These are phyloP conservation scores for Chrysocyon brachyurus DNA, from an alignment of 2,797 vertebrate species.

Conservation along the genomic window DNA sequence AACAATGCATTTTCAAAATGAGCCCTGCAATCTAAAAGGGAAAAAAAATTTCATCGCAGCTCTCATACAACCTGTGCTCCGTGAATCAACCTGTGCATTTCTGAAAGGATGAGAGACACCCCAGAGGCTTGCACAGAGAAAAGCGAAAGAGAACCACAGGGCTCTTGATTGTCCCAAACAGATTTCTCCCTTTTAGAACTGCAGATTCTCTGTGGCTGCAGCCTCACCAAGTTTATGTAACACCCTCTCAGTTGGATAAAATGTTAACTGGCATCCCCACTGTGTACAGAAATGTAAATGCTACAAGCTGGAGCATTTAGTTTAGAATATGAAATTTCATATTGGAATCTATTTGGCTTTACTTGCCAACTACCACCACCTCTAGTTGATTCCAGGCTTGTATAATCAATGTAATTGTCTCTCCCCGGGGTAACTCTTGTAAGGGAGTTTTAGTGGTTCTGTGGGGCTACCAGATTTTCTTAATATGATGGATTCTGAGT, in stretches of 20 bases:
- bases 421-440: not conserved
- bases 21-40: conserved; percentile 55
- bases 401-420: not conserved
- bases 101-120: conserved; percentile 31
- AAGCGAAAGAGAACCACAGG: not conserved
- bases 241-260: conserved; percentile 40
- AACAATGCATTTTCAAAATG: conserved; percentile 76
- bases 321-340: conserved; percentile 58
- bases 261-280: not conserved
- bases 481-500: not conserved
- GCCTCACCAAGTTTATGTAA: not conserved
- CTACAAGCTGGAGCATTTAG: conserved; percentile 8
- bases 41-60: conserved; percentile 42
- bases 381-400: conserved; percentile 12
- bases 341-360: conserved; percentile 13
- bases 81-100: conserved; percentile 39
- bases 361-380: not conserved
- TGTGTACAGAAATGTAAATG: not conserved
- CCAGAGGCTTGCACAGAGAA: conserved; percentile 65
- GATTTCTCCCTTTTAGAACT: conserved; percentile 28
- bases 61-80: conserved; percentile 43
- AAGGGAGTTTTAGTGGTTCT: not conserved
- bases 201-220: conserved; percentile 10
- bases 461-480: conserved; percentile 25
- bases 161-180: conserved; percentile 46